Conservation (phyloP, 2,888 invertebrate species). For the Nymphalis polychloros region DNA sequence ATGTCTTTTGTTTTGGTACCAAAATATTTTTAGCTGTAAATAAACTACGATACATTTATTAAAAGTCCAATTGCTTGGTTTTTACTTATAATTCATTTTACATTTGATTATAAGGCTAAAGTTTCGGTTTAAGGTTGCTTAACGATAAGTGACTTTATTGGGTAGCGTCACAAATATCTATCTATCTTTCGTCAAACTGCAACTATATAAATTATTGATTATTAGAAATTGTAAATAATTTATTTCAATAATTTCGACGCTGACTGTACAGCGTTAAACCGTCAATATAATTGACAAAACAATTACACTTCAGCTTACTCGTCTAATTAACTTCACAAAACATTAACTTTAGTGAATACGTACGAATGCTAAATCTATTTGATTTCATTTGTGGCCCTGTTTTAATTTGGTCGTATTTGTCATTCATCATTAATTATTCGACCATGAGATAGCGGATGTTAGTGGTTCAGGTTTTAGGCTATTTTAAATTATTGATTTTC, state of each 20-base stretch:
- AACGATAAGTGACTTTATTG: too few relatives aligned
- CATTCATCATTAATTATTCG: not conserved
- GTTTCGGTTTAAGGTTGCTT: too few relatives aligned
- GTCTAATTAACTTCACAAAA: constrained; percentile 1
- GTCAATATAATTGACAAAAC: not conserved
- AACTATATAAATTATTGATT: too few relatives aligned
- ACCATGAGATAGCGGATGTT: not conserved
- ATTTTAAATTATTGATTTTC: not conserved
- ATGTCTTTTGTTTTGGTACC: too few relatives aligned
- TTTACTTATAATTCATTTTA: too few relatives aligned
- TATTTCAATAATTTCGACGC: not conserved
- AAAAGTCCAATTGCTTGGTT: too few relatives aligned
- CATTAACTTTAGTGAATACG: not conserved
- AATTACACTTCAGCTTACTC: not conserved
- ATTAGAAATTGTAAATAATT: too few relatives aligned
- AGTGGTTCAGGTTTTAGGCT: not conserved
- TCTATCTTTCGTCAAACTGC: too few relatives aligned
- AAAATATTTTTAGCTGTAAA: too few relatives aligned
- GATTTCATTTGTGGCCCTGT: not conserved
- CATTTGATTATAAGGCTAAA: too few relatives aligned
- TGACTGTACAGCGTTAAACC: not conserved
- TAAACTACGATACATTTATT: too few relatives aligned
- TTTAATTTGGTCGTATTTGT: constrained; percentile 4
- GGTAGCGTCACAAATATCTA: too few relatives aligned
- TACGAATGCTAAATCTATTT: not conserved